Percentiles rank a stretch among this genome's conserved stretches.
phyloP scores from a whole-genome alignment of 2,888 invertebrate genomes.

The Rhopalosiphum nymphaeae region DNA sequence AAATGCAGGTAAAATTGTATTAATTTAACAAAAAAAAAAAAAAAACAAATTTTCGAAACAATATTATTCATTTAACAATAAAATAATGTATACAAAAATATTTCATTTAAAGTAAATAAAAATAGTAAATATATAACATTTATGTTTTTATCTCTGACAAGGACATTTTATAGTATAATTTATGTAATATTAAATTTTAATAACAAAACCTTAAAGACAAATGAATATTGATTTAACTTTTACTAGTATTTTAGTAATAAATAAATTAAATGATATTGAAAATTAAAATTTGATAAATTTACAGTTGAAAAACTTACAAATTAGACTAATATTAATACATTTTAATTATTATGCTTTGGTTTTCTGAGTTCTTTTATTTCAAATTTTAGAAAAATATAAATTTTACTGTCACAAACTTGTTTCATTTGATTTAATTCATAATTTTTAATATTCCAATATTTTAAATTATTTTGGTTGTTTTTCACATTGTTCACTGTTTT shows the following conservation, averaged over 20 bases:
- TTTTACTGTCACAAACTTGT: neutral
- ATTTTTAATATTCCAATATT: neutral
- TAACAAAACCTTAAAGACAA: neutral
- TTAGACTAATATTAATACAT: neutral
- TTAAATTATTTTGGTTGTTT: neutral
- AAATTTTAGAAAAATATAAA: neutral
- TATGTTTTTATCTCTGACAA: neutral
- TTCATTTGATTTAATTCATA: neutral
- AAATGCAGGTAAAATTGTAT: neutral
- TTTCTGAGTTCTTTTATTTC: neutral
- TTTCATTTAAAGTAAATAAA: neutral
- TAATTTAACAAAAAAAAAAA: neutral
- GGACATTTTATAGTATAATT: neutral
- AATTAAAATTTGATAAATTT: slow-evolving; percentile 4
- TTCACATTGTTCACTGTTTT: neutral
- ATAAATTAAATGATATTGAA: neutral
- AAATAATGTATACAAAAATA: neutral
- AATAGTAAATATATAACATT: neutral
- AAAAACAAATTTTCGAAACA: neutral
- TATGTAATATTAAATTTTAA: neutral
- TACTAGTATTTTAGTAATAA: neutral
- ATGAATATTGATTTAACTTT: neutral
- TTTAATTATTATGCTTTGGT: neutral
- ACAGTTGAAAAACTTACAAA: neutral
- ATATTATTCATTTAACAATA: neutral